Conservation (phyloP, 1,140 invertebrate genomes). For the Drosophila triauraria region DNA sequence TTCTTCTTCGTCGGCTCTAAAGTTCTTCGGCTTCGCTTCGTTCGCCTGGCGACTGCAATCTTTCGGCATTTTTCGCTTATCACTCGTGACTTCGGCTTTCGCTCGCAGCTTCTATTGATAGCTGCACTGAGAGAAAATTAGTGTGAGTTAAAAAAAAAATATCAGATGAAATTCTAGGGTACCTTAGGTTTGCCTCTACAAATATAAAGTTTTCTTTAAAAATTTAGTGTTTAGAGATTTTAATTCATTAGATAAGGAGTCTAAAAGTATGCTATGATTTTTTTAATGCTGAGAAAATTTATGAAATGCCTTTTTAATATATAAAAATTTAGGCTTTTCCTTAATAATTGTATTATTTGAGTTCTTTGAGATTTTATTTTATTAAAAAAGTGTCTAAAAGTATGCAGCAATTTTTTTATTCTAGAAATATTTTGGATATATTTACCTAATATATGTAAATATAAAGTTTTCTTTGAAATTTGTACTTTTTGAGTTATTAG, state of each 20-base stretch:
- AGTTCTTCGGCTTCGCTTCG: constrained; percentile 35
- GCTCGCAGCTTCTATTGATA: constrained; percentile 72
- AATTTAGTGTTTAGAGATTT: too few species aligned
- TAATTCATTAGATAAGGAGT: too few species aligned
- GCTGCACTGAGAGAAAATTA: constrained; percentile 1
- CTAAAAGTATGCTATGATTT: not conserved
- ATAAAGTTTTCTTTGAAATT: too few species aligned
- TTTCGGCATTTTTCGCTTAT: constrained; percentile 56
- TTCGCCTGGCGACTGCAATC: constrained; percentile 56
- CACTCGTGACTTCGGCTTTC: constrained; percentile 37
- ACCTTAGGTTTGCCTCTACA: too few species aligned
- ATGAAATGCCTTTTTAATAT: too few species aligned
- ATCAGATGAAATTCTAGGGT: too few species aligned
- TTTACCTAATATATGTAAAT: too few species aligned
- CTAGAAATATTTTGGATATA: not conserved
- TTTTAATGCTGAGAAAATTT: too few species aligned
- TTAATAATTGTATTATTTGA: too few species aligned
- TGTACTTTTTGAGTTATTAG: too few species aligned
- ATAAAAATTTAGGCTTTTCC: too few species aligned
- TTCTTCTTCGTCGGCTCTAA: constrained; percentile 29
- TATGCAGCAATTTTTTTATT: not conserved
- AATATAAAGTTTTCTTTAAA: not conserved
- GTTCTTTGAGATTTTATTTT: not conserved
- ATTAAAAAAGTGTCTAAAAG: not conserved
- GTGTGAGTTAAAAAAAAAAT: too few species aligned